Base-by-base conservation (phyloP, 2,797 vertebrate species). In the Hoplostethus mediterraneus region DNA sequence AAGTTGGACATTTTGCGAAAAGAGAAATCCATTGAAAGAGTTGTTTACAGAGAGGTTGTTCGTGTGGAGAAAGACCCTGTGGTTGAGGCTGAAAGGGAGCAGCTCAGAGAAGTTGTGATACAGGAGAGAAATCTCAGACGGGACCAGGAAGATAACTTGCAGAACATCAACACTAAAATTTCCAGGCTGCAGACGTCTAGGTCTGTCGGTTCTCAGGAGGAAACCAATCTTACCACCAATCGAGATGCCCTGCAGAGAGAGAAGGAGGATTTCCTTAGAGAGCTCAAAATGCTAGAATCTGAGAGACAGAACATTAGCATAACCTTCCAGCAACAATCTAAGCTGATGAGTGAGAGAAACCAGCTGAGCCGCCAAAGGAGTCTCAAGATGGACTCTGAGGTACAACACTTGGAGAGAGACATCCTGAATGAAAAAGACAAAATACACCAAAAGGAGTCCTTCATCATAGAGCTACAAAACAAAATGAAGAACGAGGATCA, bases 1-100 rank as follows among this genome's bases (percentile, higher is more conserved):
- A 95, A 92, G 86, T 55, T 97, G 1, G 96, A 98, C 0, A 75
- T 96, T 42, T 87, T 99, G 47, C 95, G 95, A 77, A 97, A 96
- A 68, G 95, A 97, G 11, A 99, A 97, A 67, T 95, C 95, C 0
- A 68, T 96, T 16, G 97, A 98, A 86, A 99, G 95, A 89, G 96
- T 95, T 9, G 91, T 99, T 86, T 97, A 98, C 90, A 97, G 97
- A 87, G 98, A 99, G 62, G 95, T 99, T 47, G 96, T 99, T 73
- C 87, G 96, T 61, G 95, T 99, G 42, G 97, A 98, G 87, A 98
- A 97, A 86, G 98, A 99, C 80, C 96, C 83, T 4, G 90, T 81
- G 0, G 79, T 97, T 44, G 97, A 99, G 82, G 91, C 92, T 0
- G 96, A 99, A 77, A 93, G 96, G 66, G 90, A 95, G 17, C 95